Evolutionary conservation across 2,888 invertebrate species (phyloP).

Genomic region (Ferdinandea cuprea): DNA sequence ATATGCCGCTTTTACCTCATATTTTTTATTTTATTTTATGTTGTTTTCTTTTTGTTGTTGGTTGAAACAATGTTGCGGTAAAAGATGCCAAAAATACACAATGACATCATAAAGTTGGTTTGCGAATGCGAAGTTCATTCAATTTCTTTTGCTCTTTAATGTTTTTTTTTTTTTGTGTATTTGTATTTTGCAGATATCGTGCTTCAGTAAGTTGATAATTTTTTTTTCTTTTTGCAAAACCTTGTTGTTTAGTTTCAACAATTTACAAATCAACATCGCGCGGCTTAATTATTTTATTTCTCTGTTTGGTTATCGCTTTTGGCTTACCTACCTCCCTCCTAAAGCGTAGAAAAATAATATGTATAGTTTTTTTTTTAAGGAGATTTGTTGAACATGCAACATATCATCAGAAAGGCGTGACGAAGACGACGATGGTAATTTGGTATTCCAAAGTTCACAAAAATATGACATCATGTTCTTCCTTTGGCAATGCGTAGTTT

Average conservation of each 20-base stretch:
- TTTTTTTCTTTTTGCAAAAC: background rate
- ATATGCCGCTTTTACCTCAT: conserved; percentile 1
- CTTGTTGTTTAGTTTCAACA: conserved; percentile 3
- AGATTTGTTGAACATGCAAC: conserved; percentile 31
- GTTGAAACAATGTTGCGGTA: conserved; percentile 30
- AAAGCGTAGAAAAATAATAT: background rate
- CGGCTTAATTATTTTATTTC: background rate
- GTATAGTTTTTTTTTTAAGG: background rate
- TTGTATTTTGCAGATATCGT: conserved; percentile 17
- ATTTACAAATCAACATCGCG: background rate
- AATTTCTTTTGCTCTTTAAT: conserved; percentile 38
- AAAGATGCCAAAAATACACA: conserved; percentile 70
- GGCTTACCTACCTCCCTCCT: background rate
- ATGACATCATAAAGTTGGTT: conserved; percentile 70
- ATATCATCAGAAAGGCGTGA: conserved; percentile 28
- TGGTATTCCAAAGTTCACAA: conserved; percentile 13
- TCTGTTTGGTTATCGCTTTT: background rate
- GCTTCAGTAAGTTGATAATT: conserved; percentile 6
- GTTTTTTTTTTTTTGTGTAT: background rate
- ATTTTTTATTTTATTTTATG: too few species aligned
- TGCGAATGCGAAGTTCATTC: conserved; percentile 50
- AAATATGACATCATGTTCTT: conserved; percentile 50
- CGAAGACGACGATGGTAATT: conserved; percentile 15
- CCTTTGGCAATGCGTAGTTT: conserved; percentile 42
- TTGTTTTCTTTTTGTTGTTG: conserved; percentile 1